Base-by-base conservation (phyloP, 2,888 invertebrate genomes). In the Cylindroiulus punctatus region DNA sequence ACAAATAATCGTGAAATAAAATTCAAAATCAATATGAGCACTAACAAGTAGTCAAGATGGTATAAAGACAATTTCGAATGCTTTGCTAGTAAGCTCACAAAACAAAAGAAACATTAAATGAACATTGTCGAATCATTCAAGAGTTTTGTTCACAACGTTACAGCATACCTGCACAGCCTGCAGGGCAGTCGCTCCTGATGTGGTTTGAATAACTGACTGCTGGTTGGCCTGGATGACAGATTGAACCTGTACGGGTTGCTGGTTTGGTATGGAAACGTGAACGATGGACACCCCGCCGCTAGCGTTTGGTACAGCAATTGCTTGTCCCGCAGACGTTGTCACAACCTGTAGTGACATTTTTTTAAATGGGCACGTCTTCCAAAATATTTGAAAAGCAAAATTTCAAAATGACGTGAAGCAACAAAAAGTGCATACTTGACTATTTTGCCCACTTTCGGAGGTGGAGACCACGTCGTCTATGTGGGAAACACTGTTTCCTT, bases 121-220 rank as follows among this genome's bases (percentile, higher is more conserved):
- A n/a, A n/a, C n/a, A n/a, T n/a, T n/a, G n/a, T n/a, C n/a, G n/a
- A n/a, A n/a, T n/a, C n/a, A n/a, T n/a, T n/a, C n/a, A n/a, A n/a
- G n/a, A n/a, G n/a, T n/a, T n/a, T n/a, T n/a, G n/a, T n/a, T n/a
- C n/a, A n/a, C n/a, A n/a, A n/a, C 2, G 47, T 47, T n/a, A 10
- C 26, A n/a, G 14, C 47, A 19, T 36, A 86, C 87, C 85, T 87
- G 84, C 19, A 89, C 88, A 7, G 88, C 88, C 86, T 89, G 89
- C 12, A 88, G 81, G 0, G 88, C 87, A 32, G 88, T 94, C 89
- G 95, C 94, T 91, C 95, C 96, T 5, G 96, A 94, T 88, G 97
- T 96, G 88, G 96, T 96, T 92, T 98, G 98, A 91, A 98, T 98
- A 86, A 98, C 98, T 89, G 97, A 97, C 91, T 97, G 97, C 91